Evolutionary conservation across 2,888 invertebrate species (phyloP).

Genomic region (Caenorhabditis wallacei): DNA sequence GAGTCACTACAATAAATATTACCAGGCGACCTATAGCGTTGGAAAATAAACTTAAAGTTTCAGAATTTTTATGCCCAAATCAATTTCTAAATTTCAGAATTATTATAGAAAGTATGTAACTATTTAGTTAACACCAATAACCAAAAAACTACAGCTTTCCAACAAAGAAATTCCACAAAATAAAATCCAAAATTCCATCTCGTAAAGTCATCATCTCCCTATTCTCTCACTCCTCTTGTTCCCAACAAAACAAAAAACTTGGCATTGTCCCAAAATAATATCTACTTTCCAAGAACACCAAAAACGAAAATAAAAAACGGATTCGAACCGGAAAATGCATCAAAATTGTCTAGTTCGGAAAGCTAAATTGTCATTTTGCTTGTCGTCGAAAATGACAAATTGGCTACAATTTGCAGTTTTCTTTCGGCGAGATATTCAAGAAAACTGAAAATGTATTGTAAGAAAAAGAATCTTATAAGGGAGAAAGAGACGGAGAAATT

Average conservation of each 20-base stretch:
- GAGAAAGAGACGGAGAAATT: not conserved
- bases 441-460: constrained; percentile 21
- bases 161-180: too few relatives aligned
- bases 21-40: too few relatives aligned
- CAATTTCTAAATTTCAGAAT: too few relatives aligned
- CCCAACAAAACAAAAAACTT: not conserved
- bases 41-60: too few relatives aligned
- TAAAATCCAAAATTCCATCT: not conserved
- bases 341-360: constrained; percentile 14
- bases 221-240: too few relatives aligned
- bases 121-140: not conserved
- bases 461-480: not conserved
- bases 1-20: too few relatives aligned
- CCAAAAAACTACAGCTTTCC: too few relatives aligned
- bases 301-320: not conserved
- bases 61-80: too few relatives aligned
- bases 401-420: constrained; percentile 40
- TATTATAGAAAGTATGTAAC: too few relatives aligned
- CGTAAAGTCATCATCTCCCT: not conserved
- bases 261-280: not conserved
- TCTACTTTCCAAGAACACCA: not conserved
- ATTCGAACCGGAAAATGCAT: constrained; percentile 8
- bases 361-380: constrained; percentile 21
- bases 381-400: constrained; percentile 31
- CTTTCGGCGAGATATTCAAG: constrained; percentile 11